Evolutionary conservation across 2,888 invertebrate genomes (phyloP).

Genomic region (Dendrolimus pini): DNA sequence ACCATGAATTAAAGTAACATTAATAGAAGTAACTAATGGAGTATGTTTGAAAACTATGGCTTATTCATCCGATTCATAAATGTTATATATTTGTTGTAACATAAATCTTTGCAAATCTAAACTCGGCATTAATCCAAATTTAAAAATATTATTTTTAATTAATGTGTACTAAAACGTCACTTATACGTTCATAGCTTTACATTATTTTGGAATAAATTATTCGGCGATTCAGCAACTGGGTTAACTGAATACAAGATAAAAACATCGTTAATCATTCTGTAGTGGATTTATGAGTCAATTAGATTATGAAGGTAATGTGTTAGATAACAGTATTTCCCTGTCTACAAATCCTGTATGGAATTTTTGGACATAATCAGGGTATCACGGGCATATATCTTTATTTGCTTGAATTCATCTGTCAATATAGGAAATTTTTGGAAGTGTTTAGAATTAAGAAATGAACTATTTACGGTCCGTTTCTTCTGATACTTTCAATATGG

Average conservation of each 20-base stretch:
- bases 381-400: background rate
- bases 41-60: background rate
- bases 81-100: background rate
- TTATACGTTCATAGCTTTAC: slow-evolving; percentile 7
- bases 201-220: slow-evolving; percentile 34
- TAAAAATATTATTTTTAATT: background rate
- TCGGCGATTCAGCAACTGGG: slow-evolving; percentile 36
- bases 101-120: background rate
- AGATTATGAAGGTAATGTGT: slow-evolving; percentile 22
- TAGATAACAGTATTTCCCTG: slow-evolving; percentile 27
- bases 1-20: too few species aligned
- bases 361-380: background rate
- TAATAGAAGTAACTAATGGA: too few species aligned
- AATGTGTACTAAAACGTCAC: slow-evolving; percentile 1
- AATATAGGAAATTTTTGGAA: background rate
- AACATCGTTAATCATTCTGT: slow-evolving; percentile 35
- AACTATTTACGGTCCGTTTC: too few species aligned
- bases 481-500: too few species aligned
- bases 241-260: slow-evolving; percentile 36
- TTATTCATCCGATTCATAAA: background rate
- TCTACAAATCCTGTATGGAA: slow-evolving; percentile 5
- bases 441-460: too few species aligned
- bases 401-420: background rate
- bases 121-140: background rate
- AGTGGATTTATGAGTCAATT: slow-evolving; percentile 30